Conservation (phyloP, 2,888 invertebrate genomes). For the Acronicta leporina region DNA sequence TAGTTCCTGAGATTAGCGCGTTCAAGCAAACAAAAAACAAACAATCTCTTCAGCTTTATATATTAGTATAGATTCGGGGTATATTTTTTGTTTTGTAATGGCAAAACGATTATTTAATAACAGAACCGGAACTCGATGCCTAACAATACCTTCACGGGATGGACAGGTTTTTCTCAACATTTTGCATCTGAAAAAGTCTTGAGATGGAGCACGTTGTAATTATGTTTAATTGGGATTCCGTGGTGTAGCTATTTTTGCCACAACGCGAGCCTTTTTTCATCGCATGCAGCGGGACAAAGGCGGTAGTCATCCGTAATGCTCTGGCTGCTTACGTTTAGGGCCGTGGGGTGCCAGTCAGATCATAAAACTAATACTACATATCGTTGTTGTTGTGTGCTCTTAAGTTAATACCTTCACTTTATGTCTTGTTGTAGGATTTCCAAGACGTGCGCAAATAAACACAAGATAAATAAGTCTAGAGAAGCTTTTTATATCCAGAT, state of each 20-base stretch:
- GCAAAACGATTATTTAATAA: too few relatives aligned
- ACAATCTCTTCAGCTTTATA: too few relatives aligned
- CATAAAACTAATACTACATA: conserved; percentile 6
- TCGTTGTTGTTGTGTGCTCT: background rate
- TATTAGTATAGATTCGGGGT: too few relatives aligned
- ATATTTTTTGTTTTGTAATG: too few relatives aligned
- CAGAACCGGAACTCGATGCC: too few relatives aligned
- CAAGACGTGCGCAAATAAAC: background rate
- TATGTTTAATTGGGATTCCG: conserved; percentile 23
- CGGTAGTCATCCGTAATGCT: conserved; percentile 2
- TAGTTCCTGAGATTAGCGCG: too few relatives aligned
- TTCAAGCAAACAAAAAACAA: too few relatives aligned
- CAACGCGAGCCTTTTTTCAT: conserved; percentile 7
- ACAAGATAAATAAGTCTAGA: background rate
- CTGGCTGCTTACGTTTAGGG: conserved; percentile 1
- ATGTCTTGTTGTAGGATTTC: background rate
- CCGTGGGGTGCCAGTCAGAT: background rate
- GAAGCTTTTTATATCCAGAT: too few relatives aligned
- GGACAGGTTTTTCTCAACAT: too few relatives aligned
- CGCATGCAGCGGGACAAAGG: conserved; percentile 23
- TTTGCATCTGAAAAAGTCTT: background rate
- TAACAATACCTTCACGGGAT: too few relatives aligned
- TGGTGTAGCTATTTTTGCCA: conserved; percentile 9
- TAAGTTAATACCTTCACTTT: conserved; percentile 13
- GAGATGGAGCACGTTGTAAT: conserved; percentile 7